Evolutionary conservation across 1,140 invertebrate species (phyloP), one percentile per base, ranked within the genome.

Genomic region (Euura saliciscinereae): DNA sequence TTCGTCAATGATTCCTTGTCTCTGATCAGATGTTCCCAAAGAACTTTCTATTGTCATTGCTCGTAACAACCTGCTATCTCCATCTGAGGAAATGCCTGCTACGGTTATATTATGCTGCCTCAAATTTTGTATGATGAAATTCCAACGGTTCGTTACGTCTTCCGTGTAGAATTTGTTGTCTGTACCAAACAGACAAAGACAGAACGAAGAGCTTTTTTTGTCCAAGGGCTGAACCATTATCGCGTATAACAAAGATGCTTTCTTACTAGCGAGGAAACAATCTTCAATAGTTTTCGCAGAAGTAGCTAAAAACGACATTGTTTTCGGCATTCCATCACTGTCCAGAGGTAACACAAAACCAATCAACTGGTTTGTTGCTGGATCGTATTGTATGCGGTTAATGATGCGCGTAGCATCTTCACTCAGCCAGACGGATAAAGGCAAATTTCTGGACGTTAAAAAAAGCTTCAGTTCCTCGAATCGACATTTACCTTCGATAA

Each of bases 331-430:
- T 44, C 46, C 67, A 10, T 70, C 10, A 6, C 44, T 44, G 59
- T 70, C 69, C 6, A 75, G 44, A 10, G 68, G 69, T 42, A 70
- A 70, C 28, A 68, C 69, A 65, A 73, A 73, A 10, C 71, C 74
- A 64, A 75, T 51, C 4, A 68, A 10, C 10, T 73, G 65, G 43
- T 75, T 71, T 46, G 71, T 70, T 45, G 10, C 43, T 51, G 68
- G 44, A 71, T 75, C 71, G 45, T 73, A 75, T 65, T 73, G 74
- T 42, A 72, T 51, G 11, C 71, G 44, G 59, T 45, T 42, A 4
- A 43, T 71, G 4, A 77, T 75, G 7, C 74, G 69, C 42, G 74
- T 75, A 4, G 73, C 76, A 66, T 77, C 74, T 68, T 75, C 72
- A n/a, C 69, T 72, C 2, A 77, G n/a, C 70, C 70, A 73, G 45